Evolutionary conservation across 2,888 invertebrate species (phyloP), one percentile per base, ranked within the genome.

Genomic region (Halictus ligatus): DNA sequence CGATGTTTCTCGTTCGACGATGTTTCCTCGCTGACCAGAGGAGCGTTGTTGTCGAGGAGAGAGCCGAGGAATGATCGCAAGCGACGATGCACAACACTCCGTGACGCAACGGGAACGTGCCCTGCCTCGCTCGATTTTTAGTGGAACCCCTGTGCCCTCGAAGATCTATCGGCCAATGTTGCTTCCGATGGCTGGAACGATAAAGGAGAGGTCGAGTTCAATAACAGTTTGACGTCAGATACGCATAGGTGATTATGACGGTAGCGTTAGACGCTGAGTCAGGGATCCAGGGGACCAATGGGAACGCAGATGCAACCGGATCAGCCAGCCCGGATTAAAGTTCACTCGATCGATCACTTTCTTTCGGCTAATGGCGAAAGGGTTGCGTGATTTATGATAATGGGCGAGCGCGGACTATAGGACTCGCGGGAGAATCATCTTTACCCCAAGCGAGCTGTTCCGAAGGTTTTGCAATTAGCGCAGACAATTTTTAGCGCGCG

Each of bases 181-280:
- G n/a, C 77, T 25, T 80, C 85, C 7, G 80, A 29, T 71, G 74
- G 13, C 85, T 85, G 85, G 0, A 80, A 80, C 25, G 8, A 15
- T 58, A 25, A 21, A 50, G 13, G 29, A 67, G 15, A 58, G 29
- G 2, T 18, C 8, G 29, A 40, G 6, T 71, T 71, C 40, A 71
- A 71, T 71, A 71, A 0, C 43, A 21, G 40, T 71, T 40, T 71
- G 71, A 43, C 43, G 40, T 71, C 21, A 71, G 40, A 15, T 10
- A 18, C 4, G 29, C 35, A 43, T 71, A 43, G 71, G 43, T 71
- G 43, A 43, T 71, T n/a, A 18, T 43, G 43, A n/a, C 35, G 67
- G 35, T 10, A 40, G 8, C 54, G 43, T 10, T 10, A 2, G 43
- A 54, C 46, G 58, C 21, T 35, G 29, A 58, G 43, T 73, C 29